phyloP scores from a whole-genome alignment of 2,888 invertebrate genomes.

The Esperia sulphurella region DNA sequence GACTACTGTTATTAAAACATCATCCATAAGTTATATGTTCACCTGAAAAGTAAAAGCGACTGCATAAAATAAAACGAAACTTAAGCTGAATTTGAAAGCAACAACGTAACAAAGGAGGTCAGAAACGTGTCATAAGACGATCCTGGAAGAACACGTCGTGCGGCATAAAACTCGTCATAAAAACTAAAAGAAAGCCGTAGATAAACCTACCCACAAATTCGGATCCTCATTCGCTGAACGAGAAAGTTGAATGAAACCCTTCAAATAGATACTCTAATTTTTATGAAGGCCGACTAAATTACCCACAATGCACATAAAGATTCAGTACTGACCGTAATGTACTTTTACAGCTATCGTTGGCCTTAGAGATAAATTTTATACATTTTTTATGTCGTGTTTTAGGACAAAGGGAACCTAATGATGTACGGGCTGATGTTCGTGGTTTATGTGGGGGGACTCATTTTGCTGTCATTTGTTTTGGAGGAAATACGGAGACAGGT shows the following conservation, averaged over 20 bases:
- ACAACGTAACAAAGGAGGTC: too few relatives aligned
- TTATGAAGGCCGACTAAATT: background rate
- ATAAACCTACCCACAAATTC: background rate
- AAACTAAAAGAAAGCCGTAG: too few relatives aligned
- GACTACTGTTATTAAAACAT: too few relatives aligned
- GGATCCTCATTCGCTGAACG: background rate
- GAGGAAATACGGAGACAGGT: conserved; percentile 29
- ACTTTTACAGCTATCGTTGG: background rate
- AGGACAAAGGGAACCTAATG: conserved; percentile 17
- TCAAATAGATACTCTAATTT: background rate
- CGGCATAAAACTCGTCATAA: too few relatives aligned
- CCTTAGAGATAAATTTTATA: conserved; percentile 9
- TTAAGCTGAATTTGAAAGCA: too few relatives aligned
- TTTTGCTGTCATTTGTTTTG: conserved; percentile 30
- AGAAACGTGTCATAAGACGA: too few relatives aligned
- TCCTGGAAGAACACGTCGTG: too few relatives aligned
- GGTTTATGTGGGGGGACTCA: conserved; percentile 28
- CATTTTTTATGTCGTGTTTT: conserved; percentile 10
- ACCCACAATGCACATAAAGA: background rate
- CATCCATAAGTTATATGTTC: too few relatives aligned
- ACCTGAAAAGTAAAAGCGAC: background rate
- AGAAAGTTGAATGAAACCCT: background rate
- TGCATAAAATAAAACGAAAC: too few relatives aligned
- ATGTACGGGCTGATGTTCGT: conserved; percentile 18
- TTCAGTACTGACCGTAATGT: background rate